Evolutionary conservation across 2,113 vertebrate genomes (phyloP).

Genomic region (Jacana jacana): DNA sequence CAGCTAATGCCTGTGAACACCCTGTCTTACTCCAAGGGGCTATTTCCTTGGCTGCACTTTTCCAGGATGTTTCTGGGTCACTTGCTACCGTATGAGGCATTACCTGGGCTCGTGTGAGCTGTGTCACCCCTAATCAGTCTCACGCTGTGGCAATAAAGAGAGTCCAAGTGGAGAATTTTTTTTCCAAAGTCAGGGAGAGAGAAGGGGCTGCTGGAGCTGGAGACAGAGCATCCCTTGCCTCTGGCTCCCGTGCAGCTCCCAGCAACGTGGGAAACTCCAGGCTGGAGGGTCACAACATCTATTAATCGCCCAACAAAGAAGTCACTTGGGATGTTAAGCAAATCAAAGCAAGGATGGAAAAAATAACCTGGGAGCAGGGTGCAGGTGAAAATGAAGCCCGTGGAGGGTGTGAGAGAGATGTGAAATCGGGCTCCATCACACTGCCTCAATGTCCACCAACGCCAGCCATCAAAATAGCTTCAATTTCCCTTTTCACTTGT

Average conservation of each 20-base stretch:
- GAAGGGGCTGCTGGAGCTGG: background rate
- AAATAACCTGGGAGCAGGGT: background rate
- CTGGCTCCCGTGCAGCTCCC: background rate
- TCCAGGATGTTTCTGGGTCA: slow-evolving; percentile 63
- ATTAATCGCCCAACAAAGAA: background rate
- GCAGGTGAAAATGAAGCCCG: background rate
- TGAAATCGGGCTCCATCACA: background rate
- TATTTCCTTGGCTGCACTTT: slow-evolving; percentile 47
- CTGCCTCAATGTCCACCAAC: background rate
- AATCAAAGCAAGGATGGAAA: background rate
- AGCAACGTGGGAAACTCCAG: background rate
- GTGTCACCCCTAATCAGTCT: slow-evolving; percentile 63
- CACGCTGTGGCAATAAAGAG: slow-evolving; percentile 37
- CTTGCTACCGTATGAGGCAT: slow-evolving; percentile 53
- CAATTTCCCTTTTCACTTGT: background rate
- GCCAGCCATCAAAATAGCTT: background rate
- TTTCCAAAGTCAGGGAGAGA: background rate
- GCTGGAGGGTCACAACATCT: background rate
- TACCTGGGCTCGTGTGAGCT: slow-evolving; percentile 58
- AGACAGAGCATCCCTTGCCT: slow-evolving; percentile 11
- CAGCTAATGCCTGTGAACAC: background rate
- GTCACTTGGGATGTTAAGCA: background rate
- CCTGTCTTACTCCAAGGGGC: background rate
- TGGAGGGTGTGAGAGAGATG: background rate
- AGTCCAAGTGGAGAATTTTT: background rate